phyloP scores from a whole-genome alignment of 2,888 invertebrate genomes.

The Reticulitermes lucifugus region DNA sequence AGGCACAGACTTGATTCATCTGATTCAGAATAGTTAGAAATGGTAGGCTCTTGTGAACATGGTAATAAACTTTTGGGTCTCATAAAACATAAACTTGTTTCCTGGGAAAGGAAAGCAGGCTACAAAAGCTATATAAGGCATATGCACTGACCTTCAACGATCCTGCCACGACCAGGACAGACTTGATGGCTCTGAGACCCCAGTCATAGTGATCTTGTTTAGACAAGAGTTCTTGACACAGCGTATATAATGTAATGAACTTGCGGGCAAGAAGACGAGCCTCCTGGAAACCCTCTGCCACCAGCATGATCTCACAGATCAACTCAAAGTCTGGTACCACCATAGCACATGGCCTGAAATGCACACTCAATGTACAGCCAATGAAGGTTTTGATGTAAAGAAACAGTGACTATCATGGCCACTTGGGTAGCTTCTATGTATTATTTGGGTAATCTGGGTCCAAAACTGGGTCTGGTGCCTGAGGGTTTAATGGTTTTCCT shows the following conservation, averaged over 20 bases:
- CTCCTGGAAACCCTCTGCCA: slow-evolving; percentile 94
- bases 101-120: too few species aligned
- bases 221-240: slow-evolving; percentile 90
- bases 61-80: too few species aligned
- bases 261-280: slow-evolving; percentile 90
- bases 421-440: too few species aligned
- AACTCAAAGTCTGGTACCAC: slow-evolving; percentile 96
- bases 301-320: slow-evolving; percentile 97
- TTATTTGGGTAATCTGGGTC: too few species aligned
- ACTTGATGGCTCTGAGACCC: slow-evolving; percentile 95
- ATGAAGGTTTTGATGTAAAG: too few species aligned
- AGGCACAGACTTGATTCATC: too few species aligned
- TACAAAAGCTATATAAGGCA: not conserved
- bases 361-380: not conserved
- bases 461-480: too few species aligned
- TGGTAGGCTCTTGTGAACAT: too few species aligned
- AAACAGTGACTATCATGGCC: too few species aligned
- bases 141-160: slow-evolving; percentile 76
- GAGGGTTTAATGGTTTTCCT: too few species aligned
- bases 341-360: slow-evolving; percentile 91
- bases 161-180: slow-evolving; percentile 94
- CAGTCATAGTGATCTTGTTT: slow-evolving; percentile 98
- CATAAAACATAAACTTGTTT: too few species aligned
- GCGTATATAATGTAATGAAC: slow-evolving; percentile 92
- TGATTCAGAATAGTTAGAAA: too few species aligned